A percentile compares a stretch with the other conserved stretches of the same genome.
Conservation (phyloP, 2,797 vertebrate species). For the Gadopsis bispinosus region DNA sequence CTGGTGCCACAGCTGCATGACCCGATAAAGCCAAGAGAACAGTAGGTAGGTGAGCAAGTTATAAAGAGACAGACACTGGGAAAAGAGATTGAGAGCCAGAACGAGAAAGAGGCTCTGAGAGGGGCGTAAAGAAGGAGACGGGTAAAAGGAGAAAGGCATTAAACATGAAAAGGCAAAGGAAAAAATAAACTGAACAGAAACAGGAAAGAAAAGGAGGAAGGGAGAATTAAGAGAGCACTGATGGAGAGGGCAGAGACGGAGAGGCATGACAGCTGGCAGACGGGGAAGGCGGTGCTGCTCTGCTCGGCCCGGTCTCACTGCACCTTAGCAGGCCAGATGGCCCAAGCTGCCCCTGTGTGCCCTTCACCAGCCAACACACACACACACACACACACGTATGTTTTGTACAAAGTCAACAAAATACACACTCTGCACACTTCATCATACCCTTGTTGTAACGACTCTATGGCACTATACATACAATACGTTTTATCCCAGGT, state of each 20-base stretch:
- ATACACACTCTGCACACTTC: background rate
- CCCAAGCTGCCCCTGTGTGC: constrained; percentile 58
- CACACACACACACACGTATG: background rate
- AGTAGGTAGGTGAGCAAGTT: constrained; percentile 44
- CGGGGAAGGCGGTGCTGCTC: constrained; percentile 44
- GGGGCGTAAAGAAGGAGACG: background rate
- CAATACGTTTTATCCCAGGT: background rate
- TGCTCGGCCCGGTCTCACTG: constrained; percentile 56
- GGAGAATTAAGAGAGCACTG: constrained; percentile 21
- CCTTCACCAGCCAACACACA: constrained; percentile 59
- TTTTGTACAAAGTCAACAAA: constrained; percentile 1
- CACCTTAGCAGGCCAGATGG: constrained; percentile 74
- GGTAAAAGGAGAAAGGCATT: constrained; percentile 43
- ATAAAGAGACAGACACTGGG: constrained; percentile 40
- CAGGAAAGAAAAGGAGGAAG: constrained; percentile 17
- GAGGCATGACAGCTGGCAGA: constrained; percentile 68
- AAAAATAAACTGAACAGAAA: constrained; percentile 38
- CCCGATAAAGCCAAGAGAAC: constrained; percentile 66
- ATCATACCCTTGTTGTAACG: background rate
- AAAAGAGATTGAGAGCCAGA: constrained; percentile 11
- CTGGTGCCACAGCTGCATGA: constrained; percentile 59
- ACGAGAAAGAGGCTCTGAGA: constrained; percentile 4
- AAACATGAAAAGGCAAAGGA: constrained; percentile 48
- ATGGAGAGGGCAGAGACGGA: constrained; percentile 52
- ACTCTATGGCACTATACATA: background rate